Base-by-base conservation (phyloP, 1,140 invertebrate species). In the Harpegnathos saltator region DNA sequence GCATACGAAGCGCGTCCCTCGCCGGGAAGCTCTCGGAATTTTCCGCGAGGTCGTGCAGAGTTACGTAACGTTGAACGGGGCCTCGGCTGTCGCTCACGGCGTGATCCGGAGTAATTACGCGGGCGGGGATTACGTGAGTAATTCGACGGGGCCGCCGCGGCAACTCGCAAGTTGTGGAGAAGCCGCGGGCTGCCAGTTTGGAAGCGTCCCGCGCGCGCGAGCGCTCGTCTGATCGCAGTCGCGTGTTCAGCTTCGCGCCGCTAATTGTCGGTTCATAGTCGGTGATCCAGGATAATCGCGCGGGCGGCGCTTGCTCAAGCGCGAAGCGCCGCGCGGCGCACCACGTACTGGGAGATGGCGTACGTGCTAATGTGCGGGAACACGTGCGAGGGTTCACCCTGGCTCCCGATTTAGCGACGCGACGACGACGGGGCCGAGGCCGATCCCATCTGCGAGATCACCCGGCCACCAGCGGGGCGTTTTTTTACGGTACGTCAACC, bases 211-310 rank as follows among this genome's bases (percentile, higher is more conserved):
- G 50, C 19, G 38, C 7, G n/a, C n/a, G n/a, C n/a, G n/a, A n/a
- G n/a, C n/a, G n/a, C n/a, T n/a, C n/a, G 26, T 38, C 22, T 38
- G 54, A 56, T 56, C 54, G 22, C 22, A 17, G 52, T 71, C 52
- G 75, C 75, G 38, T 65, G 38, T 71, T 80, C 29, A 69, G 33
- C 58, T 65, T 71, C 75, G 65, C 65, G 52, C 52, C 33, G 52
- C 33, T 80, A 80, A 80, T 80, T 80, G 75, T 80, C 75, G 63
- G 65, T 80, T 80, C 75, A 80, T 80, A 80, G 65, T 71, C 75
- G 71, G 75, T 80, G 75, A 80, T 80, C 75, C 75, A 58, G 38
- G 75, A 80, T 80, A 80, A 80, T 80, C 68, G 75, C 52, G 22
- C 50, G 50, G 52, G n/a, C 19, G 75, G 33, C 26, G 54, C 65